phyloP scores from a whole-genome alignment of 1,140 invertebrate species.

The Chymomyza costata region DNA sequence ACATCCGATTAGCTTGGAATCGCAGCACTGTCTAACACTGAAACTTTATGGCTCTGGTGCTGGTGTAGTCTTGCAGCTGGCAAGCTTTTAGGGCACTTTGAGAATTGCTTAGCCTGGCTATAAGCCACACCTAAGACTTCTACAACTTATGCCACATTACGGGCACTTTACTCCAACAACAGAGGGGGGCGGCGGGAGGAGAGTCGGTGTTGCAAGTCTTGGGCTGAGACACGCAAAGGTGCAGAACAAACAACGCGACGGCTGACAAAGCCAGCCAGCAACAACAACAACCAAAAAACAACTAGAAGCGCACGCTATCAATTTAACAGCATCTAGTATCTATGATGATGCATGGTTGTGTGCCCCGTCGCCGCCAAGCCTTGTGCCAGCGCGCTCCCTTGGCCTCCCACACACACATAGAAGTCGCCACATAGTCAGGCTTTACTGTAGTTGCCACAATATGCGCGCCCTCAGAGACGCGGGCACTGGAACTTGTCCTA shows the following conservation, averaged over 20 bases:
- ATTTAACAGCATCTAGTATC: conserved; percentile 71
- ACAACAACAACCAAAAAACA: conserved; percentile 40
- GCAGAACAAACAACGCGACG: too few relatives aligned
- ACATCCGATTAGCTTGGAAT: too few relatives aligned
- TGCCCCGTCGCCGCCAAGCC: conserved; percentile 8
- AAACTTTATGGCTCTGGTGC: too few relatives aligned
- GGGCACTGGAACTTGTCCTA: conserved; percentile 30
- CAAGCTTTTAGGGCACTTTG: conserved; percentile 1
- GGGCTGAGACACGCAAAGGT: too few relatives aligned
- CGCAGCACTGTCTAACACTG: too few relatives aligned
- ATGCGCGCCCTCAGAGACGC: conserved; percentile 27
- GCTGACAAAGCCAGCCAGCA: too few relatives aligned
- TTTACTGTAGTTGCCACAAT: conserved; percentile 13
- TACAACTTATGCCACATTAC: conserved; percentile 28
- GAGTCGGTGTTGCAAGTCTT: too few relatives aligned
- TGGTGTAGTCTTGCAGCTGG: neutral
- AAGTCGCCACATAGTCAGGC: conserved; percentile 8
- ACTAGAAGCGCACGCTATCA: conserved; percentile 53
- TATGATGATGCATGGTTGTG: conserved; percentile 63
- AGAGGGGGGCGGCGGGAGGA: too few relatives aligned
- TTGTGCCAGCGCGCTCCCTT: neutral
- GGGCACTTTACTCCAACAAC: conserved; percentile 16
- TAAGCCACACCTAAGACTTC: conserved; percentile 37
- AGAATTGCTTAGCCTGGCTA: too few relatives aligned
- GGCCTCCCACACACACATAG: too few relatives aligned